phyloP scores from a whole-genome alignment of 2,888 invertebrate genomes.

The Trimorus sp. region DNA sequence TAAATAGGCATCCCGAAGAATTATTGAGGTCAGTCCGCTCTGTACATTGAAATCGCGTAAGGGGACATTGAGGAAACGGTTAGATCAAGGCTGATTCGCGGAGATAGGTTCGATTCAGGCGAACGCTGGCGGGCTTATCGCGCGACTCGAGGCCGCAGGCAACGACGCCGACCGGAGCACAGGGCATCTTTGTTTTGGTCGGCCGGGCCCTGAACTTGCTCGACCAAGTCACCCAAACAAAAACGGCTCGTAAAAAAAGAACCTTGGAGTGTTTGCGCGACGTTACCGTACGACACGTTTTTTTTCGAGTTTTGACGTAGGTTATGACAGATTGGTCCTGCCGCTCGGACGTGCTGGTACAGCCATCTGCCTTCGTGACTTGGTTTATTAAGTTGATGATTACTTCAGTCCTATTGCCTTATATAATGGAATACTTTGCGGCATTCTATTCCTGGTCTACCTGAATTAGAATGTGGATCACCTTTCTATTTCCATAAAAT shows the following conservation, averaged over 20 bases:
- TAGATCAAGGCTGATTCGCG: conserved; percentile 49
- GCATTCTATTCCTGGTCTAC: too few species aligned
- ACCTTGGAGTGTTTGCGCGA: conserved; percentile 14
- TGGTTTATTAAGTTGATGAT: too few species aligned
- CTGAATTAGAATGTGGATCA: too few species aligned
- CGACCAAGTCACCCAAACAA: conserved; percentile 4
- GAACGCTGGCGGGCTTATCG: conserved; percentile 21
- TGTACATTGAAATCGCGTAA: conserved; percentile 32
- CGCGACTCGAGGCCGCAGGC: conserved; percentile 19
- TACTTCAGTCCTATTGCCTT: too few species aligned
- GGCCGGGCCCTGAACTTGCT: conserved; percentile 34
- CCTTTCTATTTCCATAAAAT: too few species aligned
- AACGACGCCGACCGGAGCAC: conserved; percentile 4
- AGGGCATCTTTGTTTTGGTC: conserved; percentile 23
- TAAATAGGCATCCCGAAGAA: conserved; percentile 52
- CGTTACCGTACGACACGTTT: conserved; percentile 5
- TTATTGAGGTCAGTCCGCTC: conserved; percentile 51
- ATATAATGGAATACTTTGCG: too few species aligned
- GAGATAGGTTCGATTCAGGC: conserved; percentile 21
- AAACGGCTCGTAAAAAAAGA: conserved; percentile 19
- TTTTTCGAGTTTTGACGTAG: conserved; percentile 3
- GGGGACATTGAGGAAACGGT: conserved; percentile 50
- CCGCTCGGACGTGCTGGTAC: too few species aligned
- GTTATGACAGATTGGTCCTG: neutral
- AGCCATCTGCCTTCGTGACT: too few species aligned